Conservation (phyloP, 2,797 vertebrate genomes). For the Protonibea diacanthus region DNA sequence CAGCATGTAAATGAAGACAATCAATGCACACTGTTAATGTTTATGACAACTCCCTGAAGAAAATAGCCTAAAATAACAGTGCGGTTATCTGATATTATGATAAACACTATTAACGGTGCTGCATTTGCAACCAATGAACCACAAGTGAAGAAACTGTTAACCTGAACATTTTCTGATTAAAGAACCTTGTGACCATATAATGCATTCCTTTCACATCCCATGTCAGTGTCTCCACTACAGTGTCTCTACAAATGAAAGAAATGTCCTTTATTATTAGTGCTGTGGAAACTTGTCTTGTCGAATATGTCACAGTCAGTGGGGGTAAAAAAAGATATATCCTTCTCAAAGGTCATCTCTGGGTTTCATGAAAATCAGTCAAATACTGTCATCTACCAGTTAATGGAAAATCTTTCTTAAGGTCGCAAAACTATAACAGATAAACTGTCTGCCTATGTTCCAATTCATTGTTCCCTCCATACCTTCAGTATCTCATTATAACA, state of each 20-base stretch:
- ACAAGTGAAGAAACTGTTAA: conserved; percentile 2
- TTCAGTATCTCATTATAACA: neutral
- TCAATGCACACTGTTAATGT: neutral
- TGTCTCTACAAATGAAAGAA: conserved; percentile 11
- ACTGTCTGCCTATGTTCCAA: neutral
- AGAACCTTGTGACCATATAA: neutral
- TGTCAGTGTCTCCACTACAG: neutral
- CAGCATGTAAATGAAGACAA: neutral
- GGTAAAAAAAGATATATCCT: neutral
- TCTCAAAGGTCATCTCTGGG: conserved; percentile 6
- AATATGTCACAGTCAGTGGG: conserved; percentile 6
- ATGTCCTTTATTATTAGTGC: neutral
- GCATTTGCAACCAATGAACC: conserved; percentile 18
- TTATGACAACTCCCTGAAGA: neutral
- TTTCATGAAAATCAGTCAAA: conserved; percentile 17
- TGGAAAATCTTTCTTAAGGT: neutral
- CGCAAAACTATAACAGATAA: conserved; percentile 11
- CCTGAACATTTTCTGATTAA: conserved; percentile 11
- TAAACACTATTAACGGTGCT: conserved; percentile 9
- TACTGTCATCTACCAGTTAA: neutral
- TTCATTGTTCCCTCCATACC: neutral
- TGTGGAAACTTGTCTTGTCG: neutral
- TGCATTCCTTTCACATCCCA: neutral
- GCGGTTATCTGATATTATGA: neutral
- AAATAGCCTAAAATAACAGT: neutral